Evolutionary conservation across 1,140 invertebrate species (phyloP).

Genomic region (Cephus cinctus): DNA sequence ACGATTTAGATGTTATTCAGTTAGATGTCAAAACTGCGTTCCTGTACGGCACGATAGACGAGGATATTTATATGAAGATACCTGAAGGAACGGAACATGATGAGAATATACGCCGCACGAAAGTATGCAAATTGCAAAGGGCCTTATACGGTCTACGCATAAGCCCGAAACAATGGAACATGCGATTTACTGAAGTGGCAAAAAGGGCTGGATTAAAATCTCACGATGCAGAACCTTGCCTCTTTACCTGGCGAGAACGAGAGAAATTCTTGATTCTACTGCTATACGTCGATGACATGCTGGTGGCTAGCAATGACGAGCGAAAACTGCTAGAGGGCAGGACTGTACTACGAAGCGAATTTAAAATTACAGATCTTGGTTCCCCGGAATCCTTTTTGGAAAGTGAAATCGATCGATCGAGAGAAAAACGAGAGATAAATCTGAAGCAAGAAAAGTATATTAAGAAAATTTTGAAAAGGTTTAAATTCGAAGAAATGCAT

Average conservation of each 20-base stretch:
- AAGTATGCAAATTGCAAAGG: conserved; percentile 18
- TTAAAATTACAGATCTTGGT: conserved; percentile 16
- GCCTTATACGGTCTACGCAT: conserved; percentile 14
- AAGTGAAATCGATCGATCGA: conserved; percentile 8
- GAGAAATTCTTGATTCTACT: conserved; percentile 9
- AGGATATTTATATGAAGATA: conserved; percentile 47
- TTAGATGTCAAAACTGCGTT: conserved; percentile 40
- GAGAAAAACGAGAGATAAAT: conserved; percentile 7
- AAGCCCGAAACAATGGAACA: conserved; percentile 15
- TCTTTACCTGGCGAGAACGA: too few relatives aligned
- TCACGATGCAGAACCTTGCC: too few relatives aligned
- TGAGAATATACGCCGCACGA: background rate
- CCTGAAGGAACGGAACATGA: conserved; percentile 22
- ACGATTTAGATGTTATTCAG: conserved; percentile 26
- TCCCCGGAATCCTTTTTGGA: conserved; percentile 12
- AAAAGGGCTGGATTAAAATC: conserved; percentile 5
- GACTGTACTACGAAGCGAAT: conserved; percentile 10
- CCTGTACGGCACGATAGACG: conserved; percentile 34
- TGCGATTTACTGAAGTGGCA: conserved; percentile 6
- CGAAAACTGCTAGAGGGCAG: conserved; percentile 4
- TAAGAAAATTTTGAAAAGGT: conserved; percentile 13
- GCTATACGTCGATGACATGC: conserved; percentile 15
- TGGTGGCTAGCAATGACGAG: conserved; percentile 12
- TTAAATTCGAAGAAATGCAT: conserved; percentile 9
- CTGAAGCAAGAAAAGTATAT: conserved; percentile 13